Evolutionary conservation across 64 coral and sea anemone species (phyloP).

Genomic region (Dendrophyllia cribrosa): DNA sequence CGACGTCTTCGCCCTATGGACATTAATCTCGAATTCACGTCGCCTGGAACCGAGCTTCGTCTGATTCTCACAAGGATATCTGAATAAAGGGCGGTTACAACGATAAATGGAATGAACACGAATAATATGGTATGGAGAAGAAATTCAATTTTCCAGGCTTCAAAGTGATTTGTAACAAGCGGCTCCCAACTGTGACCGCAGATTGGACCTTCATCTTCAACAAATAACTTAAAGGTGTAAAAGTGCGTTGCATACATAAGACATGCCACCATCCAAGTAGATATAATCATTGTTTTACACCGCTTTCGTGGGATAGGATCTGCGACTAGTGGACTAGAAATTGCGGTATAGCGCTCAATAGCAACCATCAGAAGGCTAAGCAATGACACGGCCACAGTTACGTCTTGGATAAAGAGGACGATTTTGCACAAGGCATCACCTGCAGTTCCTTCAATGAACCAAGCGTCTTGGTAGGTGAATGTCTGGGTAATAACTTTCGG

Average conservation of each 20-base stretch:
- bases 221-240: background rate
- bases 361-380: slow-evolving; percentile 2
- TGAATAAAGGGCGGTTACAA: background rate
- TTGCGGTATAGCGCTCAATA: background rate
- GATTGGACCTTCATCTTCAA: background rate
- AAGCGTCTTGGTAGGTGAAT: slow-evolving; percentile 1
- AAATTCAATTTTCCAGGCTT: background rate
- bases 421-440: slow-evolving; percentile 2
- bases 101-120: background rate
- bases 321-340: background rate
- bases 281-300: background rate
- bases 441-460: background rate
- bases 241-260: slow-evolving; percentile 2
- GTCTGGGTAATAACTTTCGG: background rate
- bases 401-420: background rate
- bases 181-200: background rate
- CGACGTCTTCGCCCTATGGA: background rate
- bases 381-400: slow-evolving; percentile 8
- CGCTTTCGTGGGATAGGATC: background rate
- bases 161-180: background rate
- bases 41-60: background rate
- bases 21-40: background rate
- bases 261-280: slow-evolving; percentile 7
- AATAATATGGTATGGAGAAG: background rate
- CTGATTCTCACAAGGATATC: background rate